Evolutionary conservation across 2,888 invertebrate species (phyloP).

Genomic region (Limnephilus auricula): DNA sequence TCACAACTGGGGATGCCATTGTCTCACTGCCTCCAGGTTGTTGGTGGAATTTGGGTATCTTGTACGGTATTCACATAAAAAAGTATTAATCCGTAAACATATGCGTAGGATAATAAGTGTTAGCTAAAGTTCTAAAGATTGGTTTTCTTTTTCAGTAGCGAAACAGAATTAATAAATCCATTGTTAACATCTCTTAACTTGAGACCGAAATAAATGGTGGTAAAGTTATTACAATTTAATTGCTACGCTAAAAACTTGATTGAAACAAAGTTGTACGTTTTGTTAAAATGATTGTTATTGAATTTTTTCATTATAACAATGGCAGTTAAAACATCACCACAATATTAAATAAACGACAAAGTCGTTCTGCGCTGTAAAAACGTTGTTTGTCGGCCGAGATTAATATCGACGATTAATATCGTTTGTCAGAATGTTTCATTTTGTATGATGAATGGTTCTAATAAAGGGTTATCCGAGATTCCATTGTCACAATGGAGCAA

Average conservation of each 20-base stretch:
- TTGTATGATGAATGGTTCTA: conserved; percentile 14
- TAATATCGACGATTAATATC: conserved; percentile 12
- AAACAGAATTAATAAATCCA: too few species aligned
- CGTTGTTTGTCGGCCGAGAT: not conserved
- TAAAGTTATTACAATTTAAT: not conserved
- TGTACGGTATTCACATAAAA: too few species aligned
- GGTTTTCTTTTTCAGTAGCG: not conserved
- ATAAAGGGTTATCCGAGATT: conserved; percentile 19
- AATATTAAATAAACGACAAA: conserved; percentile 10
- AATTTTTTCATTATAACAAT: not conserved
- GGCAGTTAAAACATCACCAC: not conserved
- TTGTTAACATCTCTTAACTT: too few species aligned
- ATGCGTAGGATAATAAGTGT: too few species aligned
- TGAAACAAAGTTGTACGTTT: not conserved
- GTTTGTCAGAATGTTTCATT: conserved; percentile 10
- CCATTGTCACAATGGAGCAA: conserved; percentile 16
- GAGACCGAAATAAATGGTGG: not conserved
- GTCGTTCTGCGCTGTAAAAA: not conserved
- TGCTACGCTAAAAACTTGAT: not conserved
- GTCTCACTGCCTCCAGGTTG: too few species aligned
- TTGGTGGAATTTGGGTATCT: too few species aligned
- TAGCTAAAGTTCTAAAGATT: too few species aligned
- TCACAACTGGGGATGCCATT: too few species aligned
- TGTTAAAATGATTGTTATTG: not conserved
- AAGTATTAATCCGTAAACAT: too few species aligned